phyloP scores from a whole-genome alignment of 2,797 vertebrate genomes.

The Hydrolagus colliei region DNA sequence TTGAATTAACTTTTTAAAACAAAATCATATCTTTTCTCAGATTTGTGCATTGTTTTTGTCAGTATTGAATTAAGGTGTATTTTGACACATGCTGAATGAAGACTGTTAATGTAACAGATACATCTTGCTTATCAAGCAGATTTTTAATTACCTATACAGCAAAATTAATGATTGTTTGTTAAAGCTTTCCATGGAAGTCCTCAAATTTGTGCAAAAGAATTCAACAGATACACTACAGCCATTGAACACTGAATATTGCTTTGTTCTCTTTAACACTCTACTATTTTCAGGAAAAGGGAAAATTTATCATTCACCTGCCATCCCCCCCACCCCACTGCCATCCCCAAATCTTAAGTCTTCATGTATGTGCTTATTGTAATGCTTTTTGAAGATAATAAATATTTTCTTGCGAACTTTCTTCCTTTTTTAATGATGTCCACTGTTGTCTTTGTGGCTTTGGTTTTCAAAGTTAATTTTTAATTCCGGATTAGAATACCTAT shows the following conservation, averaged over 20 bases:
- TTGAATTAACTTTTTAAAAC: neutral
- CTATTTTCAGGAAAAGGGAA: neutral
- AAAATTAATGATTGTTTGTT: constrained; percentile 1
- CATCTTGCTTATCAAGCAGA: neutral
- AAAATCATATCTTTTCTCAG: neutral
- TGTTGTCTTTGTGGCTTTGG: no score
- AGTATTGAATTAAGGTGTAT: neutral
- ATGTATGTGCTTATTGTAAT: neutral
- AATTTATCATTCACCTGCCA: no score
- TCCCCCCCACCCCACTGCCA: no score
- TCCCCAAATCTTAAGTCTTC: no score
- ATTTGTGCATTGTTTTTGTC: neutral
- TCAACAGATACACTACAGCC: neutral
- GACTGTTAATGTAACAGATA: neutral
- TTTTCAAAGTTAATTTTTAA: no score
- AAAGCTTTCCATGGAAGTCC: neutral
- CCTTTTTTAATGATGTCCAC: neutral
- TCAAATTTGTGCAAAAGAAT: neutral
- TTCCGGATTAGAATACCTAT: no score
- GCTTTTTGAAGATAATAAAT: constrained; percentile 22
- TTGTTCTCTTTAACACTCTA: neutral
- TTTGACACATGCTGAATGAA: neutral
- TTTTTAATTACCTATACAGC: neutral
- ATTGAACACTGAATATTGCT: constrained; percentile 13
- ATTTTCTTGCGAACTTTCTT: neutral